These are phyloP conservation scores for Rhabdomys pumilio DNA, from an alignment of 2,797 vertebrate genomes.

Conservation along the genomic window DNA sequence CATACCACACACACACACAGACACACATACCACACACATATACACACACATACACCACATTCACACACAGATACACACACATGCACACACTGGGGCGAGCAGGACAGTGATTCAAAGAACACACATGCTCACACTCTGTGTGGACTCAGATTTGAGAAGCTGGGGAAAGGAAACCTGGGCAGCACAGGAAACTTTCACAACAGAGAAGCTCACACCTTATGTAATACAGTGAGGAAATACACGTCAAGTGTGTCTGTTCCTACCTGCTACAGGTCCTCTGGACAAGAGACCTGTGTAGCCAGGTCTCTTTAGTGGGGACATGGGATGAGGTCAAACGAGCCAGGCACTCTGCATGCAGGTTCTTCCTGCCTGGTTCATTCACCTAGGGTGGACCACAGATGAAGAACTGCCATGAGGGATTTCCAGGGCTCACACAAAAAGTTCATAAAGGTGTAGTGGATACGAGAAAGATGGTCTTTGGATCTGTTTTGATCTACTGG, in stretches of 20 bases:
- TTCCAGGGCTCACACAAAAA: not conserved
- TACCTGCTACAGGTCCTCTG: not conserved
- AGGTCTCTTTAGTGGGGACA: not conserved
- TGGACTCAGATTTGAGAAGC: not conserved
- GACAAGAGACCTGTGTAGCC: not conserved
- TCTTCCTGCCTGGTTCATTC: not conserved
- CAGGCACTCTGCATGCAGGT: not conserved
- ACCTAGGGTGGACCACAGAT: not conserved
- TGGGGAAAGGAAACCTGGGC: not conserved
- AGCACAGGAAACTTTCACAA: slow-evolving; percentile 1
- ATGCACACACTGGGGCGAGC: not conserved
- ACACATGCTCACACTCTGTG: not conserved
- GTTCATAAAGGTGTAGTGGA: not conserved
- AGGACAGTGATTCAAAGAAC: not conserved
- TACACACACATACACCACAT: too few relatives aligned
- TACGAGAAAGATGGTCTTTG: not conserved
- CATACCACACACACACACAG: not conserved
- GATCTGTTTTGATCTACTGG: not conserved
- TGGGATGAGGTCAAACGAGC: not conserved
- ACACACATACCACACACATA: not conserved
- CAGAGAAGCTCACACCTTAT: slow-evolving; percentile 19
- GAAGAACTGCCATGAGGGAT: not conserved
- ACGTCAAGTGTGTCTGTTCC: not conserved
- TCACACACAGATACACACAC: not conserved
- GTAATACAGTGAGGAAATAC: slow-evolving; percentile 30